Percentiles rank a stretch among this genome's conserved stretches.
Conservation (phyloP, 2,797 vertebrate genomes). For the Distichodus sexfasciatus region DNA sequence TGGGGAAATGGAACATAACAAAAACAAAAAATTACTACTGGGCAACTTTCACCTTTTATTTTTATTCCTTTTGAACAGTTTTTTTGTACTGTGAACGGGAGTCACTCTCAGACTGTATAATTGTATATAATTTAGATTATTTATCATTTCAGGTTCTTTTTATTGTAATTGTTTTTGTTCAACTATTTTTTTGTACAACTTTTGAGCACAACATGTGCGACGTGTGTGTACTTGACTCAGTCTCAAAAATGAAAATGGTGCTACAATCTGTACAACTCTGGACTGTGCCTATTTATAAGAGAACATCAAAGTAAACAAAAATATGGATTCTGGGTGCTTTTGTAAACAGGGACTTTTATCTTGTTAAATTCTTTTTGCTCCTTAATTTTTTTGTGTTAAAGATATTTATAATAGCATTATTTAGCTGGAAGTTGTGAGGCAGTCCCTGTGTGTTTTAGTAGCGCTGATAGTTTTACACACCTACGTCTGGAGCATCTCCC, state of each 20-base stretch:
- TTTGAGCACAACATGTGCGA: conserved; percentile 66
- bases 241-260: conserved; percentile 73
- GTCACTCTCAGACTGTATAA: conserved; percentile 74
- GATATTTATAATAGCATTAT: conserved; percentile 60
- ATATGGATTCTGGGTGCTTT: conserved; percentile 69
- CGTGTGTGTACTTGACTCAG: conserved; percentile 72
- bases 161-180: conserved; percentile 50
- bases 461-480: conserved; percentile 18
- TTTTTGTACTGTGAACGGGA: conserved; percentile 81
- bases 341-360: conserved; percentile 72
- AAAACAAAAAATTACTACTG: conserved; percentile 78
- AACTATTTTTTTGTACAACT: conserved; percentile 62
- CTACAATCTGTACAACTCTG: conserved; percentile 68
- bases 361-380: conserved; percentile 53
- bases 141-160: conserved; percentile 70
- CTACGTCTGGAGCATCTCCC: conserved; percentile 27
- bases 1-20: conserved; percentile 64
- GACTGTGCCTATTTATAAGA: conserved; percentile 75
- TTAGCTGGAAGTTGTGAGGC: conserved; percentile 62
- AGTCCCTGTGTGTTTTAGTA: conserved; percentile 55
- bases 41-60: conserved; percentile 65
- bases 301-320: conserved; percentile 65
- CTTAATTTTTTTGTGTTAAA: conserved; percentile 63
- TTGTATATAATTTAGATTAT: conserved; percentile 82
- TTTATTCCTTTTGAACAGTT: conserved; percentile 52